Conservation (phyloP, 2,113 vertebrate species). For the Gavialis gangeticus region DNA sequence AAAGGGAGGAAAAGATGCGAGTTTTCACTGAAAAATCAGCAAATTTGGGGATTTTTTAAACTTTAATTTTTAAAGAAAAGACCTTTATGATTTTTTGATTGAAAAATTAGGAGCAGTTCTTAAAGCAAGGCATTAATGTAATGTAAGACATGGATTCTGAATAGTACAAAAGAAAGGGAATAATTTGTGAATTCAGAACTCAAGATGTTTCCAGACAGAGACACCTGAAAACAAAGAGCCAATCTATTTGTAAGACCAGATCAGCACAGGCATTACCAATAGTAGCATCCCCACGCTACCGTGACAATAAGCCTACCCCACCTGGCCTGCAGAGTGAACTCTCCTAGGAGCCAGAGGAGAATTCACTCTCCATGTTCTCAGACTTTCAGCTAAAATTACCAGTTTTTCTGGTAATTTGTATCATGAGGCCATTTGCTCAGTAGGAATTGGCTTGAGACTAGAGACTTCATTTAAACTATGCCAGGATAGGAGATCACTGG, state of each 20-base stretch:
- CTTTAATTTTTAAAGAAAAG: neutral
- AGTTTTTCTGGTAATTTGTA: neutral
- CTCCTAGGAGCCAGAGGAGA: neutral
- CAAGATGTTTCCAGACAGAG: rapidly evolving
- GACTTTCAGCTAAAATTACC: neutral
- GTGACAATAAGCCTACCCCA: neutral
- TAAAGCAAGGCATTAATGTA: neutral
- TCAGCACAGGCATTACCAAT: rapidly evolving
- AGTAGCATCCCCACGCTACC: neutral
- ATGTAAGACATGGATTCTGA: neutral
- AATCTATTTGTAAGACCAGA: rapidly evolving
- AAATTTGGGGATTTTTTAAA: neutral
- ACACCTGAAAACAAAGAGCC: rapidly evolving
- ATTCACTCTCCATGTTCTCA: neutral
- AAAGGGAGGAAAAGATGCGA: neutral
- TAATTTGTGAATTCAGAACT: neutral
- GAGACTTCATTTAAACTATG: neutral
- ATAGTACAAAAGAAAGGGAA: neutral
- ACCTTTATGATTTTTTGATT: neutral
- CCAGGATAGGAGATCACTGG: neutral
- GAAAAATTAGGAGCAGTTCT: neutral
- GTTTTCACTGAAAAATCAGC: neutral
- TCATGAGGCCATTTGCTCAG: neutral
- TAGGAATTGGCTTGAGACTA: neutral
- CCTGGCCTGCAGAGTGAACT: neutral